Conservation (phyloP, 2,888 invertebrate species). For the Magallana nippona region DNA sequence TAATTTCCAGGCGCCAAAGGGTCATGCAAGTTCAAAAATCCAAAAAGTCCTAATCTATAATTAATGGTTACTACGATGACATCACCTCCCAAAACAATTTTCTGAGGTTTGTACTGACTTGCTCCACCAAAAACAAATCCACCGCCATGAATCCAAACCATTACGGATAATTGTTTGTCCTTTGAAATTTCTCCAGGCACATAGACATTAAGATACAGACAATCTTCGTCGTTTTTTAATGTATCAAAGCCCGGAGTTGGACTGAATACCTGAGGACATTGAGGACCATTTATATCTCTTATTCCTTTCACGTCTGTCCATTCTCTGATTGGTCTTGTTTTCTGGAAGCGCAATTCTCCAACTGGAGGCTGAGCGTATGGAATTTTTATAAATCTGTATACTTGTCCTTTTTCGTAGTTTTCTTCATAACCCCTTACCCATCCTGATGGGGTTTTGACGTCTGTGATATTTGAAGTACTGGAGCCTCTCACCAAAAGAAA, state of each 20-base stretch:
- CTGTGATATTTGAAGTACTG: background rate
- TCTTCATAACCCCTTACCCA: slow-evolving; percentile 6
- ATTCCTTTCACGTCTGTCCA: background rate
- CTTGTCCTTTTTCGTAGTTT: background rate
- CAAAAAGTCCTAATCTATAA: background rate
- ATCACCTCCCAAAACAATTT: background rate
- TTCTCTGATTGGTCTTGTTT: slow-evolving; percentile 3
- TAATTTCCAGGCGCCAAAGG: slow-evolving; percentile 13
- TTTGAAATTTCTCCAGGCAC: background rate
- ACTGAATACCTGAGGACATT: background rate
- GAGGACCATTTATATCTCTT: background rate
- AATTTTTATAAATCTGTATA: background rate
- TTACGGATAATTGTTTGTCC: background rate
- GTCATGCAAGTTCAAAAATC: background rate
- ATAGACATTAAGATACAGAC: slow-evolving; percentile 18
- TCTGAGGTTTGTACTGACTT: slow-evolving; percentile 24
- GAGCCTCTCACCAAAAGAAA: too few relatives aligned
- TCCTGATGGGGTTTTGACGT: background rate
- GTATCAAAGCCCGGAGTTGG: background rate
- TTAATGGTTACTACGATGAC: slow-evolving; percentile 7
- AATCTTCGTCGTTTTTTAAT: background rate
- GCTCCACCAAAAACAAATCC: slow-evolving; percentile 10
- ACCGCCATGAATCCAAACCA: slow-evolving; percentile 23
- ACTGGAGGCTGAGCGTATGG: background rate
- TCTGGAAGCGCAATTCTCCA: background rate